Base-by-base conservation (phyloP, 2,888 invertebrate genomes). In the Macropis europaea region DNA sequence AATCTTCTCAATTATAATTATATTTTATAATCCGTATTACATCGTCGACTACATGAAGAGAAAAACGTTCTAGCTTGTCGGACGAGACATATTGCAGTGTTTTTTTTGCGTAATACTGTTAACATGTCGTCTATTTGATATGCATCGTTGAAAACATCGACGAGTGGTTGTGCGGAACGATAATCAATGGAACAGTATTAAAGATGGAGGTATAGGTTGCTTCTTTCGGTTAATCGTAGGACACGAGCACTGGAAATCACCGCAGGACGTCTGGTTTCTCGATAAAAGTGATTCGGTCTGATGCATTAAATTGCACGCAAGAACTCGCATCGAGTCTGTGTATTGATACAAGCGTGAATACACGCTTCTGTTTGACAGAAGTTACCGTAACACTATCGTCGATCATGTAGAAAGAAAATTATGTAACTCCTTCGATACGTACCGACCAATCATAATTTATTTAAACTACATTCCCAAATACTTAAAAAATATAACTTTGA, bases 331-430 rank as follows among this genome's bases (percentile, higher is more conserved):
- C 53, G 11, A n/a, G 36, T 15, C 22, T 28, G 13, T 28, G 13
- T 34, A 67, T 40, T 26, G 42, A 67, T 47, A 32, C 28, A 32
- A 30, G 45, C 53, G 67, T 67, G 67, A 67, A 67, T 54, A 64
- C 64, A 63, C 53, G 64, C 64, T 63, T 67, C 67, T 67, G 64
- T 64, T 64, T 67, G 67, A 67, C 67, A 67, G 64, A 53, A 47
- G 42, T 63, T 54, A 67, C 19, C 19, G 34, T 13, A 47, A 64
- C 54, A 63, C 26, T 53, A 63, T 67, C 64, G 38, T 42, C 15
- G 64, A 67, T 67, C 67, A 47, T 32, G 45, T 38, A n/a, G 22
- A 22, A 26, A 43, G 15, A 17, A 17, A 62, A 66, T 66, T 67
- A 54, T 34, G 64, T 32, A 54, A 67, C 48, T 32, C 32, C 38